Evolutionary conservation across 2,797 vertebrate species (phyloP), one percentile per base, ranked within the genome.

Genomic region (Melanotaenia nigrans): DNA sequence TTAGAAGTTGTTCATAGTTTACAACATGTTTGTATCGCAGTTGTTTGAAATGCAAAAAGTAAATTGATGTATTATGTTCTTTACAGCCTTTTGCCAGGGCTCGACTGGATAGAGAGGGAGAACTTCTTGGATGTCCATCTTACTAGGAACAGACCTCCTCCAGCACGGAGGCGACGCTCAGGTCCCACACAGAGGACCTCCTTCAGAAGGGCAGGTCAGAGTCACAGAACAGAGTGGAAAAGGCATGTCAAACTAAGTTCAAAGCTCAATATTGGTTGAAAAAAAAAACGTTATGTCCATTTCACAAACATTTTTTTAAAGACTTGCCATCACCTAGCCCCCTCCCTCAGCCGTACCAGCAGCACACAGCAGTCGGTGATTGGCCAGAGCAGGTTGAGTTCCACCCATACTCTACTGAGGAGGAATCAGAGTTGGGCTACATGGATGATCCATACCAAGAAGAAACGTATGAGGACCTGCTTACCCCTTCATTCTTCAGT

Each of bases 401-500:
- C 20, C 94, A 95, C 76, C 93, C 94, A 5, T 95, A 87, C 70
- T 92, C 93, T 7, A 86, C 92, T 1, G 95, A 95, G 72, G 94
- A 95, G 65, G 95, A 96, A 77, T 91, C 92, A 0, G 95, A 95
- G 71, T 70, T 96, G 73, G 94, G 94, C 62, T 95, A 94, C 85
- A 95, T 95, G 95, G 95, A 95, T n/a, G 94, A 95, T 64, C 91
- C 93, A 0, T 95, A 95, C 79, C 93, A 95, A 13, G 95, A 95
- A 68, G 95, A 95, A 67, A 90, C 92, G 0, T 95, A 94, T 1
- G 95, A 95, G 77, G 95, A 95, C 79, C 90, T 95, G 59, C 92
- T 95, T 24, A 93, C 94, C 1, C 92, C 94, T 2, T 94, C 94
- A 5, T 94, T 95, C 82, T 94, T 95, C 71, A 94, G 85, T 77